A percentile compares a stretch with the other conserved stretches of the same genome.
Evolutionary conservation across 2,888 invertebrate species (phyloP).

Genomic region (Pheosia tremula): DNA sequence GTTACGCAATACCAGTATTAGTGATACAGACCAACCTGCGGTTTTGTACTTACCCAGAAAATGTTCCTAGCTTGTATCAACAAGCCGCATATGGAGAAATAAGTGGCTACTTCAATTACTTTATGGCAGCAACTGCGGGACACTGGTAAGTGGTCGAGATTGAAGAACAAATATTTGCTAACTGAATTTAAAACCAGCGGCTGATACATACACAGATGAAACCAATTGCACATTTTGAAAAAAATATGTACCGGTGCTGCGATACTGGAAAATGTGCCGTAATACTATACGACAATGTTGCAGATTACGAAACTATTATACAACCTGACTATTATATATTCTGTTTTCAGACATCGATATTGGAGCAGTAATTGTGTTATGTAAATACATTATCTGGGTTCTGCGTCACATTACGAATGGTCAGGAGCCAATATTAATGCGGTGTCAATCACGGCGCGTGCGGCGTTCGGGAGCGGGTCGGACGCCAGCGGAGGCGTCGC

Average conservation of each 20-base stretch:
- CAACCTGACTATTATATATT: not conserved
- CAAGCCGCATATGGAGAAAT: constrained; percentile 10
- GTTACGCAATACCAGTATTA: constrained; percentile 23
- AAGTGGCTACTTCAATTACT: constrained; percentile 14
- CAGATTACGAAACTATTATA: no score
- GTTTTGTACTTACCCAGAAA: constrained; percentile 26
- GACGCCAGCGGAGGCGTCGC: constrained; percentile 33
- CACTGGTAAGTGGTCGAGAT: constrained; percentile 15
- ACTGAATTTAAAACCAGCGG: constrained; percentile 1
- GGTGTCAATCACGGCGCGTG: constrained; percentile 46
- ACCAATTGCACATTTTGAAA: not conserved
- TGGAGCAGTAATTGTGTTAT: not conserved
- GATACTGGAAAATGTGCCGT: no score
- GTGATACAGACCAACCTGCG: constrained; percentile 19
- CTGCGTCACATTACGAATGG: constrained; percentile 24
- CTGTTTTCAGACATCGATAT: not conserved
- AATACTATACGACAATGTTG: no score
- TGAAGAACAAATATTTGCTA: constrained; percentile 20
- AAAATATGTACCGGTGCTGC: not conserved
- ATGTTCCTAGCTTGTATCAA: constrained; percentile 17
- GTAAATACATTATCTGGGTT: constrained; percentile 16
- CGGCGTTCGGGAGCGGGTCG: constrained; percentile 11
- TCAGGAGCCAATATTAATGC: constrained; percentile 43
- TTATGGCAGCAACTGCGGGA: constrained; percentile 15
- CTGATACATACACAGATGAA: not conserved